Percentiles rank a stretch among this genome's conserved stretches.
Conservation (phyloP, 2,113 vertebrate species). For the Sitta europaea region DNA sequence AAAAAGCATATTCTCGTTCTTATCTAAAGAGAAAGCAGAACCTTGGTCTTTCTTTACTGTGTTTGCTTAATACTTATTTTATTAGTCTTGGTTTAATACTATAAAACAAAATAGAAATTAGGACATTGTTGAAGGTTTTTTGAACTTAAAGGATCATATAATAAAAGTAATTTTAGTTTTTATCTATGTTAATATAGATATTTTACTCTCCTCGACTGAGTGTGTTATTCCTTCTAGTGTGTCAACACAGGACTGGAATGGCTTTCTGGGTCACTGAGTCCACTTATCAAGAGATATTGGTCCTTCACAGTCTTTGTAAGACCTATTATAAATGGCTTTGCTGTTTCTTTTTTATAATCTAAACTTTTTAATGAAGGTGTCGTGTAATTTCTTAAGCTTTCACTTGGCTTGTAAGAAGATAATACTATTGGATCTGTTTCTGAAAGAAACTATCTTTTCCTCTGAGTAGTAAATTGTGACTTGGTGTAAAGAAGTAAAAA, state of each 20-base stretch:
- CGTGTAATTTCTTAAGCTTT: background rate
- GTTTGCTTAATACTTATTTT: background rate
- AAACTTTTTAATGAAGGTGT: background rate
- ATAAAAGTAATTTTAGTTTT: background rate
- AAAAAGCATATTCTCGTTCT: background rate
- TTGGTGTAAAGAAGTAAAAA: background rate
- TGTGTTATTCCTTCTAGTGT: background rate
- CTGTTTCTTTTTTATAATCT: background rate
- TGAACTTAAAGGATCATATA: background rate
- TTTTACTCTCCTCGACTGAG: background rate
- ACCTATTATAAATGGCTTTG: fast-evolving
- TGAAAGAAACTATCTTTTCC: background rate
- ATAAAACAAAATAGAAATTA: background rate
- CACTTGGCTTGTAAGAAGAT: background rate
- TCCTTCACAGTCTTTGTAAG: background rate
- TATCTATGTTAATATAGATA: background rate
- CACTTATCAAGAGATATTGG: background rate
- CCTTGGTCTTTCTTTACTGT: background rate
- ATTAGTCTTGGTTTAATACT: background rate
- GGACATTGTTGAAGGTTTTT: background rate
- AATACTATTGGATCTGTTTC: background rate
- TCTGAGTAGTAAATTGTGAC: background rate
- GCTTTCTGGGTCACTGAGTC: background rate
- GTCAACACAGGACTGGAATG: background rate
- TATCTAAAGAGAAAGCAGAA: background rate